Percentiles rank a stretch among this genome's conserved stretches.
Conservation (phyloP, 2,113 vertebrate species). For the Zootoca vivipara region DNA sequence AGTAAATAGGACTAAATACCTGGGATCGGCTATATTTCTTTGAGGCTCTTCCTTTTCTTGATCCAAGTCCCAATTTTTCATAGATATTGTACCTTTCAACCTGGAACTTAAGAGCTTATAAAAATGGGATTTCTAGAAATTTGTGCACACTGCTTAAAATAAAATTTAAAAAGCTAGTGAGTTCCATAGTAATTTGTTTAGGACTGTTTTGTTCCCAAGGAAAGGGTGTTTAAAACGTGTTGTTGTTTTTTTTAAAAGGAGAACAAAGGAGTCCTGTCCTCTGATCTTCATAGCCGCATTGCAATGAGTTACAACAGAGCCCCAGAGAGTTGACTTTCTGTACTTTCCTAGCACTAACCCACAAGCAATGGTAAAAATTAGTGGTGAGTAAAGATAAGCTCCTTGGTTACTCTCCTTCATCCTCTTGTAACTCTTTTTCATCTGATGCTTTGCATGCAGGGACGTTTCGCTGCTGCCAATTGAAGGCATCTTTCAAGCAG, state of each 20-base stretch:
- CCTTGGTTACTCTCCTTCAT: background rate
- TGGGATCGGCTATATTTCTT: background rate
- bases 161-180: background rate
- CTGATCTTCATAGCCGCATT: too few species aligned
- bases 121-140: background rate
- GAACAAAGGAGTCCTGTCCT: background rate
- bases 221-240: background rate
- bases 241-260: background rate
- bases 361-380: background rate
- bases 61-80: background rate
- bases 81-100: background rate
- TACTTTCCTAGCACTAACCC: background rate
- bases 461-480: fast-evolving
- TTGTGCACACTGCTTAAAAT: background rate
- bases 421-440: background rate
- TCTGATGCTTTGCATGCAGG: background rate
- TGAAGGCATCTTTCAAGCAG: constrained; percentile 10
- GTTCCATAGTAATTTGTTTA: background rate
- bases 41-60: background rate
- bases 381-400: background rate
- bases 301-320: background rate
- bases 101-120: background rate
- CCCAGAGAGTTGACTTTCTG: background rate
- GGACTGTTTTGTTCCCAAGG: background rate
- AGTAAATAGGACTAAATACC: background rate